Evolutionary conservation across 2,888 invertebrate species (phyloP), one percentile per base, ranked within the genome.

Genomic region (Caenorhabditis virilis): DNA sequence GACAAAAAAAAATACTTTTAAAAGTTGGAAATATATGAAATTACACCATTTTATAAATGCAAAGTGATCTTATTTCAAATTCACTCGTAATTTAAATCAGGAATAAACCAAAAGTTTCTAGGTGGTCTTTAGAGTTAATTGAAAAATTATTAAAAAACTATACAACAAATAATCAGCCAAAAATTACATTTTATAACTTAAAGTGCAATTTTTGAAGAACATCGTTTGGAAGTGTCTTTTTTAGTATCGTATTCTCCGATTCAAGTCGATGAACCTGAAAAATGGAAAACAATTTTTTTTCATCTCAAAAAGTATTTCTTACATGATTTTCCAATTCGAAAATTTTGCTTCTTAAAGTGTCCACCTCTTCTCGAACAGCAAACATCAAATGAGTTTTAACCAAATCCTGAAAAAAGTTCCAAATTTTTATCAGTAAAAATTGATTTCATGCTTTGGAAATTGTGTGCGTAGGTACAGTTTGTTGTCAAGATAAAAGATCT

Each of bases 341-440:
- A 84, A 94, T 93, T 86, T 91, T 91, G 85, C 92, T 91, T 85
- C 92, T 92, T 49, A 94, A 87, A 47, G 92, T 91, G 85, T 93
- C 93, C 72, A 94, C 93, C 86, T 94, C 94, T 85, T 93, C 92
- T 78, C 93, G 89, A 82, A 94, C 93, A 82, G 93, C 92, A 86
- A 91, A 92, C 91, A 93, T 93, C 85, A 94, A 87, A 88, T 94
- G 93, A 85, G 91, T 91, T 87, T 94, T 93, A 81, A 94, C 93
- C 87, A 93, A 89, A 88, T 93, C 86, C 85, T 85, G 77, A 57
- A 45, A 36, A 47, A 50, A 38, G 36, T 25, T 2, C 16, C 16
- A 4, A 25, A 7, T 27, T 36, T n/a, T 15, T 36, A 36, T 36
- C 36, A 13, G n/a, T 13, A 36, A 36, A 7, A 36, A 36, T 5